Base-by-base conservation (phyloP, 2,113 vertebrate species). In the Gallinago jamesoni region DNA sequence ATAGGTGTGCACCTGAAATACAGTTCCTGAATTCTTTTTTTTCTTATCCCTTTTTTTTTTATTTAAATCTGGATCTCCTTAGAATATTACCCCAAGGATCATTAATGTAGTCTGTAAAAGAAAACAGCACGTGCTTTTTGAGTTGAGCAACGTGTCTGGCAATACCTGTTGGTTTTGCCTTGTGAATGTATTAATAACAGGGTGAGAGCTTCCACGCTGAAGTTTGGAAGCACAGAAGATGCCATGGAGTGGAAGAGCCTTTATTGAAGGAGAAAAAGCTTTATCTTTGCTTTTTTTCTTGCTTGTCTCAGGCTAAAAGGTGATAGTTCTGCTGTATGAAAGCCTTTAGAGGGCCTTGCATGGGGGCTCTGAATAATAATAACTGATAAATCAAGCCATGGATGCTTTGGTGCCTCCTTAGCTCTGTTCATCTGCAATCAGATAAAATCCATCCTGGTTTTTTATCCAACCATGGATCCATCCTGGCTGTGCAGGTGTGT, bases 301-400 rank as follows among this genome's bases (percentile, higher is more conserved):
- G 2, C n/a, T 67, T 17, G 14, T 68, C 22, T 57, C 9, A 2
- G 18, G 6, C n/a, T 60, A 33, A 73, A 43, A 41, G 0, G 1
- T 25, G 50, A 14, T 19, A 18, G 43, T 39, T 63, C 11, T n/a
- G 75, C 31, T 0, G 0, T 5, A 6, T 16, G 81, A 37, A 19
- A 50, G 60, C 39, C 45, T 73, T 37, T 8, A 2, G 28, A 23
- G 37, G 30, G 41, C 31, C 24, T 22, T 6, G 35, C 15, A 3
- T 18, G 5, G 48, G 4, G 25, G 27, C 22, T 62, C 35, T 73
- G 3, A 5, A 0, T 21, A 8, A 8, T 33, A 30, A 18, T 17
- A 19, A 21, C 37, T 1, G 14, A 9, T 41, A 35, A 14, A 30
- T 37, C 0, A 0, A 33, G 31, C 20, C 27, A 6, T 15, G 9